phyloP scores from a whole-genome alignment of 2,888 invertebrate species.

The Herminia tarsipennalis region DNA sequence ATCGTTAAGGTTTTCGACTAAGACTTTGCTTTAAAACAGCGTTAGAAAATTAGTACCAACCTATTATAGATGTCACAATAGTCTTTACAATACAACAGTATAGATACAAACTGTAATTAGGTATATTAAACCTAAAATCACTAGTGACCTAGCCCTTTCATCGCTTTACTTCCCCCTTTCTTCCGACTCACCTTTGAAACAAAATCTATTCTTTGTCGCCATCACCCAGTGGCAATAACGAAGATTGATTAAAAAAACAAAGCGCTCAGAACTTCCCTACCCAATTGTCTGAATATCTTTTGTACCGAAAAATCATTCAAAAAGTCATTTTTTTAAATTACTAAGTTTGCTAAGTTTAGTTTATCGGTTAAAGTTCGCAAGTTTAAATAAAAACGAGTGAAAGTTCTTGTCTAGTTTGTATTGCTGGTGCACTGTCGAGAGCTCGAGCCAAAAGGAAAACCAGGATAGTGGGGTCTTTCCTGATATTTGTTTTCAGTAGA shows the following conservation, averaged over 20 bases:
- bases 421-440: conserved; percentile 18
- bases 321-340: conserved; percentile 32
- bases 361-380: conserved; percentile 26
- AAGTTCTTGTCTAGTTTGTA: conserved; percentile 24
- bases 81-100: no score
- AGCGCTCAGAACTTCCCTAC: conserved; percentile 16
- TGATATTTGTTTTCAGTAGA: conserved; percentile 5
- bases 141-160: no score
- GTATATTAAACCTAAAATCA: no score
- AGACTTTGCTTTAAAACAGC: no score
- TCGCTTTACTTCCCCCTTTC: no score
- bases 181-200: no score
- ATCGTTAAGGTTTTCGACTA: no score
- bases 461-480: conserved; percentile 4
- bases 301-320: conserved; percentile 8
- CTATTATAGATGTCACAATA: no score
- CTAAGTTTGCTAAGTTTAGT: conserved; percentile 31
- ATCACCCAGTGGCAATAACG: conserved; percentile 6
- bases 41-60: no score
- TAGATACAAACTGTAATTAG: no score
- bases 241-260: conserved; percentile 16
- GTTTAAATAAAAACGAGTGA: conserved; percentile 20
- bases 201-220: no score
- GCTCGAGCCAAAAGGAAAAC: conserved; percentile 3
- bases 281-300: conserved; percentile 21